Evolutionary conservation across 2,888 invertebrate genomes (phyloP).

Genomic region (Quadriops clusia): DNA sequence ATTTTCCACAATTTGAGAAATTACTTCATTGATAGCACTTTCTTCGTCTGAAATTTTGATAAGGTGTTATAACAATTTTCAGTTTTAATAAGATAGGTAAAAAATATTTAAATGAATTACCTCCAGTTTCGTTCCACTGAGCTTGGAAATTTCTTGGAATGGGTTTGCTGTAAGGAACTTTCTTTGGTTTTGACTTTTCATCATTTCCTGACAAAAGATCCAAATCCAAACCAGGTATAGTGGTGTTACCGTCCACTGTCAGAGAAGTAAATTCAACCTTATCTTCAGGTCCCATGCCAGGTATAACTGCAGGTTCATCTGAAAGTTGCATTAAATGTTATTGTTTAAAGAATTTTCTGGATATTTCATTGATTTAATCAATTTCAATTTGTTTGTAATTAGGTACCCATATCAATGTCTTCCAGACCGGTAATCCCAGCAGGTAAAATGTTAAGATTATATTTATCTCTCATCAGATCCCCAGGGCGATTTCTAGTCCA

Average conservation of each 20-base stretch:
- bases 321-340: conserved; percentile 10
- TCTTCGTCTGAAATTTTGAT: conserved; percentile 33
- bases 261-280: conserved; percentile 70
- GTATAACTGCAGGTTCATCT: conserved; percentile 74
- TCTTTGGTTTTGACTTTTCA: conserved; percentile 63
- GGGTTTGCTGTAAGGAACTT: conserved; percentile 90
- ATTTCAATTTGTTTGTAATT: conserved; percentile 3
- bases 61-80: conserved; percentile 3
- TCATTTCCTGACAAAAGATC: conserved; percentile 50
- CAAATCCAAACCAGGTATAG: conserved; percentile 81
- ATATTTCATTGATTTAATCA: conserved; percentile 1
- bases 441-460: conserved; percentile 86
- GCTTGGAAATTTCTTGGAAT: conserved; percentile 94
- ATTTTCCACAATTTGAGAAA: conserved; percentile 63
- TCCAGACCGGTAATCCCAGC: conserved; percentile 64
- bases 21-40: conserved; percentile 47
- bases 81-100: background rate
- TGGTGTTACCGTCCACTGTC: conserved; percentile 64
- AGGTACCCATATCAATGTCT: conserved; percentile 55
- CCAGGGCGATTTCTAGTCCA: conserved; percentile 99
- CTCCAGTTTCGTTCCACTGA: conserved; percentile 81
- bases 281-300: conserved; percentile 98
- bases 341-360: background rate
- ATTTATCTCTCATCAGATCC: conserved; percentile 96
- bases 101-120: conserved; percentile 14